Base-by-base conservation (phyloP, 2,888 invertebrate genomes). In the Drosophila flavopinicola region DNA sequence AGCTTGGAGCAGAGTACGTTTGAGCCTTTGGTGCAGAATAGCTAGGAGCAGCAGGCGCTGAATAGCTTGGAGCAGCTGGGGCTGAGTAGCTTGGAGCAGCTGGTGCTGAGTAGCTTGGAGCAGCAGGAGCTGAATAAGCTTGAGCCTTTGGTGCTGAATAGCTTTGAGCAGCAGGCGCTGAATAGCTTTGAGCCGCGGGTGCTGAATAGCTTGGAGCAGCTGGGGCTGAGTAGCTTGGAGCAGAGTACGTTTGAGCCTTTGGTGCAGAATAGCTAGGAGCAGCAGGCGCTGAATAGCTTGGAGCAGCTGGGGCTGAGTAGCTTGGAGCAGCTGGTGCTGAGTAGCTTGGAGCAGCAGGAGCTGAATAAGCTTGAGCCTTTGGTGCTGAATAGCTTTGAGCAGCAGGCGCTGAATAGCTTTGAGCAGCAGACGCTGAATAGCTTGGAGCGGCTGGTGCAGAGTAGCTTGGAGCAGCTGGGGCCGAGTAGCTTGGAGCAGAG, bases 1-100 rank as follows among this genome's bases (percentile, higher is more conserved):
- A 69, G 0, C 15, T 11, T 1, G 49, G 38, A 5, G 35, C 49
- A 0, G 51, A n/a, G n/a, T n/a, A n/a, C n/a, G n/a, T n/a, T n/a
- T n/a, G 38, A 7, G 52, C 45, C 0, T 48, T 32, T 0, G 70
- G 66, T 0, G 67, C 67, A 23, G 74, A 60, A 23, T 73, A 72
- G 0, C 59, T 45, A 0, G 47, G 59, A 6, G 59, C 51, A 0
- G 49, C 63, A 0, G 63, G 68, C 2, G 57, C 57, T 23, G 74
- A 67, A 10, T 75, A 67, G 0, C 51, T 51, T 0, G 57, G 23
- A 6, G 53, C 44, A 0, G 49, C 35, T 0, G 66, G 63, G 0
- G 69, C 56, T n/a, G 70, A 61, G 7, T 71, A 69, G 0, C 38
- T 39, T 0, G 30, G 24, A 0, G 59, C 37, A 0, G 44, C 37